phyloP scores from a whole-genome alignment of 2,113 vertebrate species.

The Rhombomys opimus region DNA sequence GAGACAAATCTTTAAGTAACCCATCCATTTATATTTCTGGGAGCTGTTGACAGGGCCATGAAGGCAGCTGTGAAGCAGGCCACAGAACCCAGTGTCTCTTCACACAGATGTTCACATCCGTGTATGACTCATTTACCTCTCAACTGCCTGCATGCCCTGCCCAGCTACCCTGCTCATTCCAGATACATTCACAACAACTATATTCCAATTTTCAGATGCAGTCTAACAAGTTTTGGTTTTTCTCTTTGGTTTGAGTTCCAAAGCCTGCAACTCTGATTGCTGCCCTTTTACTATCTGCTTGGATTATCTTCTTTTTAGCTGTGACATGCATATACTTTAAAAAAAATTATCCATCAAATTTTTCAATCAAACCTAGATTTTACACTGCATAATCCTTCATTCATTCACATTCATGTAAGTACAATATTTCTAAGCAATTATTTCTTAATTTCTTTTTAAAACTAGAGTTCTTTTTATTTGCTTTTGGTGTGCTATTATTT shows the following conservation, averaged over 20 bases:
- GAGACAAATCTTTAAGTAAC: background rate
- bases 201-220: background rate
- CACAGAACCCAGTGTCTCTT: background rate
- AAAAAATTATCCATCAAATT: background rate
- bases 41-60: background rate
- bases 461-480: background rate
- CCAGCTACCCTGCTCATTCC: background rate
- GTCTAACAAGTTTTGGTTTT: background rate
- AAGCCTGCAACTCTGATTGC: background rate
- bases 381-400: background rate
- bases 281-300: background rate
- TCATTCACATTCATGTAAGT: background rate
- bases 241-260: background rate
- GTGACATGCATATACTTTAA: background rate
- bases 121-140: background rate
- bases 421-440: background rate
- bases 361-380: background rate
- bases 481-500: background rate
- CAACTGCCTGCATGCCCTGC: background rate
- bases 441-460: background rate
- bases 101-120: background rate
- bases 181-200: background rate
- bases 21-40: background rate
- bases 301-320: background rate
- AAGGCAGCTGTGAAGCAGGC: rapidly evolving